phyloP scores from a whole-genome alignment of 2,797 vertebrate species.

The Muscicapa comitata region DNA sequence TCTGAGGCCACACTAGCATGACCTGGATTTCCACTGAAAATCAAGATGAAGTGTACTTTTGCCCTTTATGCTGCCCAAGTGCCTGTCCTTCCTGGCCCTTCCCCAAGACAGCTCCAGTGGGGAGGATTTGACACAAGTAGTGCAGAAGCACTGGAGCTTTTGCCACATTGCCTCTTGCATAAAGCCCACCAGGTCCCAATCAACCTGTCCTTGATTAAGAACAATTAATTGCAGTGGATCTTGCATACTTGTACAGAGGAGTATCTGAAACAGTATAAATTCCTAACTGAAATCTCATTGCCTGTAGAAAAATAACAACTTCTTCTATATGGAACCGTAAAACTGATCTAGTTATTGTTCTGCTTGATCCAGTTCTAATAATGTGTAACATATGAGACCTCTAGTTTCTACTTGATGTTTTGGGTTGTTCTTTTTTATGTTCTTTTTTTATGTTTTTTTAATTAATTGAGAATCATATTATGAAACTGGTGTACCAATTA shows the following conservation, averaged over 20 bases:
- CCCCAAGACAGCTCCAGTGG: neutral
- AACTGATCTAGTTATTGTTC: neutral
- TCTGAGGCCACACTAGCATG: neutral
- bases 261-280: neutral
- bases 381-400: neutral
- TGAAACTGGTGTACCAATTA: slow-evolving; percentile 3
- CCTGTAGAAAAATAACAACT: neutral
- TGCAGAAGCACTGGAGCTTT: neutral
- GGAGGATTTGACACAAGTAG: neutral
- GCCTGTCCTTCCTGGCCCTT: neutral
- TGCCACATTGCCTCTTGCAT: neutral
- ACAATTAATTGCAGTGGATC: neutral
- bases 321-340: neutral
- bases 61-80: neutral
- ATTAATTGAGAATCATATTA: slow-evolving; percentile 33
- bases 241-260: neutral
- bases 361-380: neutral
- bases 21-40: neutral
- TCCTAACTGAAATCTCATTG: neutral
- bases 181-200: neutral
- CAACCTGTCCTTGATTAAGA: neutral
- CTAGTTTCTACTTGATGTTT: neutral
- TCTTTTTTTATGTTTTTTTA: slow-evolving; percentile 5
- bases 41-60: neutral
- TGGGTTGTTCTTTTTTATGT: neutral